These are phyloP conservation scores for Trichonephila clavata DNA, from an alignment of 1,140 invertebrate species.

Conservation along the genomic window DNA sequence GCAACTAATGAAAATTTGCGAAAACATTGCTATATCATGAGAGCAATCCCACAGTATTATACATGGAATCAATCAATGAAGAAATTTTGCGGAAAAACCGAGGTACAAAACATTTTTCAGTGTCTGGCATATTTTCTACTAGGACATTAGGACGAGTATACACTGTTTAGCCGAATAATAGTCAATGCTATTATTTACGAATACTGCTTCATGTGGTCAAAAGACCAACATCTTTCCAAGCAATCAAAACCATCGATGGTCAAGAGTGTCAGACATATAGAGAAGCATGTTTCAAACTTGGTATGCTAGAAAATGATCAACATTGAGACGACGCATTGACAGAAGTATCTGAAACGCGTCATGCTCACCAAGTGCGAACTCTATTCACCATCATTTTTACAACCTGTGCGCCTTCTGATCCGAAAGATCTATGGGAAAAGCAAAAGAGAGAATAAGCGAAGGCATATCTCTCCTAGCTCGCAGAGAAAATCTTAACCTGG, in stretches of 20 bases:
- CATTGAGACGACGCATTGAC: not conserved
- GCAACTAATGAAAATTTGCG: constrained; percentile 80
- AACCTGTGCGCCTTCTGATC: not conserved
- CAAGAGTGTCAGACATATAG: too few species aligned
- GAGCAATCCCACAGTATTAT: constrained; percentile 79
- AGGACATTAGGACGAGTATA: too few species aligned
- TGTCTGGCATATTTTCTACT: too few species aligned
- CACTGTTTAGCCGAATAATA: not conserved
- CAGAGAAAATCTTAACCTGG: not conserved
- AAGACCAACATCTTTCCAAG: constrained; percentile 80
- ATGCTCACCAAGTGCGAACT: not conserved
- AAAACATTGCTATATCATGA: constrained; percentile 78
- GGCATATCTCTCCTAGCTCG: not conserved
- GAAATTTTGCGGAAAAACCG: not conserved
- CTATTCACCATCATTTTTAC: not conserved
- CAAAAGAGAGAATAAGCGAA: not conserved
- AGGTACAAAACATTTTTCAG: not conserved
- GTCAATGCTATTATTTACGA: constrained; percentile 78
- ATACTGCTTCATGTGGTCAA: constrained; percentile 81
- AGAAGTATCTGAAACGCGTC: too few species aligned
- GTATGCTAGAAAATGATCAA: too few species aligned
- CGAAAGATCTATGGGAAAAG: not conserved
- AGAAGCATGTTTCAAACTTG: too few species aligned
- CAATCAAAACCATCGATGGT: constrained; percentile 78
- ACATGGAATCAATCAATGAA: constrained; percentile 78